Evolutionary conservation across 53 echinoderm and acorn worm genomes (phyloP).

Genomic region (Apostichopus leukothele): DNA sequence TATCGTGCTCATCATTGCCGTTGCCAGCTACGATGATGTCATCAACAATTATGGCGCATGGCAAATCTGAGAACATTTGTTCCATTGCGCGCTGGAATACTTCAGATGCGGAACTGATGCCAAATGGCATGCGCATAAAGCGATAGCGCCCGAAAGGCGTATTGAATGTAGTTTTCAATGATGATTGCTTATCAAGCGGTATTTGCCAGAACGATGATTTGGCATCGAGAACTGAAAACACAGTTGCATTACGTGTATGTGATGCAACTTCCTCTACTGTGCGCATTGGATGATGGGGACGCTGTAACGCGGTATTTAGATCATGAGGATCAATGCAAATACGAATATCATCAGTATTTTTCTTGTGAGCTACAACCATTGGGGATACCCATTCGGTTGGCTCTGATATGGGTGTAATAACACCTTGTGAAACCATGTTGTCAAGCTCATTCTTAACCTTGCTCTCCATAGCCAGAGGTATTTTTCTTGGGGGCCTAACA

Average conservation of each 20-base stretch:
- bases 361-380: slow-evolving; percentile 62
- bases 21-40: slow-evolving; percentile 50
- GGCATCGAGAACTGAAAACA: slow-evolving; percentile 26
- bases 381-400: slow-evolving; percentile 63
- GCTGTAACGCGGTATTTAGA: slow-evolving; percentile 52
- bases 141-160: slow-evolving; percentile 46
- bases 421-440: too few species aligned
- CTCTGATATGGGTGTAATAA: slow-evolving; percentile 46
- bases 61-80: slow-evolving; percentile 51
- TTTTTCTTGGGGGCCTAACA: too few species aligned
- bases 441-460: too few species aligned
- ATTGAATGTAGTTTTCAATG: slow-evolving; percentile 55
- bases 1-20: slow-evolving; percentile 36
- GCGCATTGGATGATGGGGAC: slow-evolving; percentile 51
- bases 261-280: slow-evolving; percentile 58
- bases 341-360: slow-evolving; percentile 49
- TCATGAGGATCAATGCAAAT: slow-evolving; percentile 57
- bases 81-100: slow-evolving; percentile 61
- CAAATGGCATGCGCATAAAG: slow-evolving; percentile 54
- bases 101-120: slow-evolving; percentile 44
- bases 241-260: too few species aligned
- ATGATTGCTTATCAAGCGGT: slow-evolving; percentile 50
- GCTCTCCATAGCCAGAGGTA: too few species aligned
- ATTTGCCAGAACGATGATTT: slow-evolving; percentile 60
- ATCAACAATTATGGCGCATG: slow-evolving; percentile 57